These are phyloP conservation scores for Myotis brandtii DNA, from an alignment of 2,113 vertebrate genomes.

Conservation along the genomic window DNA sequence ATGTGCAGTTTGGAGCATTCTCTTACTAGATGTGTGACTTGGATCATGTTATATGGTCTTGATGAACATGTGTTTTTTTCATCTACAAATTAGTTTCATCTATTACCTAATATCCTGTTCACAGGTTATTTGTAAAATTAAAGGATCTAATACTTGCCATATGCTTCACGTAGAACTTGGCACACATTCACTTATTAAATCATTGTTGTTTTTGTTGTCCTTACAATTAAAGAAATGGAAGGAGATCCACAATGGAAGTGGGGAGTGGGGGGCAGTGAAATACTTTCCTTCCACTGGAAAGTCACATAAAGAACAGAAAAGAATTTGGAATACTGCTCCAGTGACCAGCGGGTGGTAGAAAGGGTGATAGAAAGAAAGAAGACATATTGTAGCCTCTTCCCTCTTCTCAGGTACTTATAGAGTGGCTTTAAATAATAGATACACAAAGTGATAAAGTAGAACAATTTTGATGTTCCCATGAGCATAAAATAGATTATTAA, in stretches of 20 bases:
- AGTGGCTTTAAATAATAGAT: neutral
- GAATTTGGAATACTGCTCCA: neutral
- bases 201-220: neutral
- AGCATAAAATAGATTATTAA: neutral
- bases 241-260: accelerated
- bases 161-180: neutral
- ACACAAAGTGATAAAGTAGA: neutral
- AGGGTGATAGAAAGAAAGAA: neutral
- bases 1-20: neutral
- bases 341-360: neutral
- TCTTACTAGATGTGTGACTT: neutral
- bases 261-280: neutral
- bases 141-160: neutral
- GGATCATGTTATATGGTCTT: neutral
- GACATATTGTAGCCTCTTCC: neutral
- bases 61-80: neutral
- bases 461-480: neutral
- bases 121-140: neutral
- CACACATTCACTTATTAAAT: neutral
- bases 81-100: neutral
- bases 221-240: neutral
- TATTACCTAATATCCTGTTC: neutral
- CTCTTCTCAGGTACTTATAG: neutral
- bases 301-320: neutral
- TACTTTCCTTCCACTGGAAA: neutral